phyloP scores from a whole-genome alignment of 2,113 vertebrate species.

The Oplegnathus fasciatus region DNA sequence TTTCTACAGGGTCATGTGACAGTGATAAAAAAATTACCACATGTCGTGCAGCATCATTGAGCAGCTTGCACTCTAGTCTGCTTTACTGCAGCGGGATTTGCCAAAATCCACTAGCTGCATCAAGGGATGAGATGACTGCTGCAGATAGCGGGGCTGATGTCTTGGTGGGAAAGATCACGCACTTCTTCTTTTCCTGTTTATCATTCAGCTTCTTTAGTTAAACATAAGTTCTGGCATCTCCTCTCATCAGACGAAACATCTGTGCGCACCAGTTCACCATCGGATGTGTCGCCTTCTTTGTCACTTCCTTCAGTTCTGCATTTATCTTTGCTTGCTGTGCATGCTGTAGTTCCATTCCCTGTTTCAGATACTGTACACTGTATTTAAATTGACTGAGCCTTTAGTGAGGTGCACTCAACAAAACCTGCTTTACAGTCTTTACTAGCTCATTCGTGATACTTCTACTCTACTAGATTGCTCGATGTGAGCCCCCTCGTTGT shows the following conservation, averaged over 20 bases:
- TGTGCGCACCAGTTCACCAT: background rate
- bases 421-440: background rate
- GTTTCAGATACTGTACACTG: background rate
- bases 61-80: constrained; percentile 19
- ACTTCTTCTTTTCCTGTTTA: background rate
- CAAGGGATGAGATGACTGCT: constrained; percentile 25
- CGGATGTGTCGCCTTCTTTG: no score
- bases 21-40: constrained; percentile 17
- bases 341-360: background rate
- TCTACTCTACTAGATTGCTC: background rate
- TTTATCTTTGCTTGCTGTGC: background rate
- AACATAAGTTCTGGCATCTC: background rate
- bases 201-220: no score
- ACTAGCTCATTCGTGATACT: background rate
- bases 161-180: constrained; percentile 18
- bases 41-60: constrained; percentile 34
- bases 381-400: background rate
- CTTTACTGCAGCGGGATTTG: constrained; percentile 47
- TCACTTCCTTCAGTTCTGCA: background rate
- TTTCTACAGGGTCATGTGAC: background rate
- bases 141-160: background rate
- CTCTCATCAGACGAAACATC: constrained; percentile 6
- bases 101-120: constrained; percentile 25
- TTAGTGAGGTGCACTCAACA: background rate
- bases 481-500: background rate